Base-by-base conservation (phyloP, 2,888 invertebrate species). In the Allacma fusca region DNA sequence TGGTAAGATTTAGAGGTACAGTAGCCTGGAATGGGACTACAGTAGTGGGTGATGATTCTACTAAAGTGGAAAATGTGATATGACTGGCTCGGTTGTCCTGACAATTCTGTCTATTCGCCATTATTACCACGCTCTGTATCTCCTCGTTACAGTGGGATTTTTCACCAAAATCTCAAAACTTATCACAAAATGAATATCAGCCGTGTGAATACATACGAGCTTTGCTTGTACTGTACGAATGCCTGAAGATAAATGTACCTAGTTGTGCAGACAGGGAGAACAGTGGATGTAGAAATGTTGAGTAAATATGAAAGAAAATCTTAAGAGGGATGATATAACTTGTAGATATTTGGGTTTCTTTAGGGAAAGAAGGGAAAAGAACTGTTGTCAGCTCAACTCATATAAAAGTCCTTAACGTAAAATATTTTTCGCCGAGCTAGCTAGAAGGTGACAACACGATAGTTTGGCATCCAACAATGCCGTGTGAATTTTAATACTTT, bases 401-500 rank as follows among this genome's bases (percentile, higher is more conserved):
- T 24, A 62, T 62, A 62, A 57, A 7, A 57, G 2, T 57, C 57
- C 57, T 57, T 62, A 62, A 23, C 62, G 62, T 62, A 62, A 62
- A 62, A 62, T 62, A 62, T 62, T 62, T 62, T 62, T 34, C 34
- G 62, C 34, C n/a, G 68, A 34, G 34, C 40, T 68, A 50, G 50
- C 50, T 34, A 28, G 68, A 68, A 40, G 29, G 29, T 68, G 67
- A 21, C 68, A 34, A 68, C 68, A 68, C 68, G 28, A 68, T 68
- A 29, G 40, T 68, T 68, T 68, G 68, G 68, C 68, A 68, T 68
- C 68, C 68, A 68, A 68, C 68, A 68, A 68, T 68, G 40, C 68
- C 43, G 1, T 68, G 68, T 68, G 68, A 68, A 68, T 68, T 68
- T 29, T 68, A 68, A 68, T 68, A 68, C 40, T 40, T 68, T 68